Evolutionary conservation across 2,888 invertebrate genomes (phyloP).

Genomic region (Azorinus chamasolen): DNA sequence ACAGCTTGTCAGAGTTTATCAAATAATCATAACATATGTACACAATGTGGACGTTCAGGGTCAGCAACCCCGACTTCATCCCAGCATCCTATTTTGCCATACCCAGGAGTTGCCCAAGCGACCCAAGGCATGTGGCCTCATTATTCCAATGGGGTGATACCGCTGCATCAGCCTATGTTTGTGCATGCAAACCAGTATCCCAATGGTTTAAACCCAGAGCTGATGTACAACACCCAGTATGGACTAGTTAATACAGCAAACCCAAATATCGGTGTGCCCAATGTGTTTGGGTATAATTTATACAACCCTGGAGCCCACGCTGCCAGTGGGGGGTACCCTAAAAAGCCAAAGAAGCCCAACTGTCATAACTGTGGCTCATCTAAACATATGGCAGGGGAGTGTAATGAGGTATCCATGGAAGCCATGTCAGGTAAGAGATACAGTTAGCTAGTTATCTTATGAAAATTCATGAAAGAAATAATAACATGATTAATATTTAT

Average conservation of each 20-base stretch:
- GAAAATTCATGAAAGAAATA: too few species aligned
- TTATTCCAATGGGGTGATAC: conserved; percentile 65
- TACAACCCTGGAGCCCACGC: conserved; percentile 20
- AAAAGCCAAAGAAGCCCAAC: conserved; percentile 82
- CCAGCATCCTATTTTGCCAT: conserved; percentile 47
- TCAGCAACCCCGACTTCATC: conserved; percentile 29
- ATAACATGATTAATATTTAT: too few species aligned
- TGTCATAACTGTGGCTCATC: conserved; percentile 97
- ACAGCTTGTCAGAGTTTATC: conserved; percentile 27
- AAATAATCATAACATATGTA: conserved; percentile 54
- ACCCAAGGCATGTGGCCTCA: conserved; percentile 62
- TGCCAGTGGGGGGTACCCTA: conserved; percentile 24
- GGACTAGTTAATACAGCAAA: conserved; percentile 29
- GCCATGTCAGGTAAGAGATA: conserved; percentile 90
- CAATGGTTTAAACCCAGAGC: conserved; percentile 54
- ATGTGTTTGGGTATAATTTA: conserved; percentile 50
- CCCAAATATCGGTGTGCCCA: conserved; percentile 35
- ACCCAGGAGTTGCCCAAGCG: conserved; percentile 56
- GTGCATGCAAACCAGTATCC: conserved; percentile 45
- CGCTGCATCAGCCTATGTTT: conserved; percentile 48
- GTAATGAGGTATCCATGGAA: conserved; percentile 96
- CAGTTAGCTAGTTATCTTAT: too few species aligned
- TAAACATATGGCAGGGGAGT: conserved; percentile 94
- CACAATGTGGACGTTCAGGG: conserved; percentile 71
- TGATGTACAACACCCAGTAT: conserved; percentile 25